A percentile compares a stretch with the other conserved stretches of the same genome.
phyloP scores from a whole-genome alignment of 2,113 vertebrate species.

The Rhipidura dahli region DNA sequence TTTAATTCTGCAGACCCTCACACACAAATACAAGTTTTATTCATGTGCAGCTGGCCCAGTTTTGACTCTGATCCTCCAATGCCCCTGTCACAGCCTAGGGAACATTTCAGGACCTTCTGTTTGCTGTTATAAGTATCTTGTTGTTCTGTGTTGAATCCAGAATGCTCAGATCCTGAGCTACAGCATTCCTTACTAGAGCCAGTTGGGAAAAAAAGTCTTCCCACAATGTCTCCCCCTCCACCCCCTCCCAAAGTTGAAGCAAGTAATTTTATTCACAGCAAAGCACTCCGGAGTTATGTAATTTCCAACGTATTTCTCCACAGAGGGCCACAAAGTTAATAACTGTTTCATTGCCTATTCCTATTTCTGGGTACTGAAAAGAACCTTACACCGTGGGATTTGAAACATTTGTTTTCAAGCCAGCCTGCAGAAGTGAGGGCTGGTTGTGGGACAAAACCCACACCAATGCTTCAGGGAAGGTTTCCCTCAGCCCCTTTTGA shows the following conservation, averaged over 20 bases:
- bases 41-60: background rate
- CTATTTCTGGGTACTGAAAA: background rate
- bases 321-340: background rate
- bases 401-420: background rate
- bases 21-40: background rate
- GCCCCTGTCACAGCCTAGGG: background rate
- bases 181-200: background rate
- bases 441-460: background rate
- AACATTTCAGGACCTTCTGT: background rate
- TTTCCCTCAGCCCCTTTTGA: background rate
- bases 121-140: background rate
- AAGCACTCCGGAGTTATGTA: background rate
- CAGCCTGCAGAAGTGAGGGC: background rate
- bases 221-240: background rate
- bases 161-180: background rate
- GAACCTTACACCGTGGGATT: background rate
- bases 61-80: background rate
- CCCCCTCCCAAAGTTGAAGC: background rate
- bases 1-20: background rate
- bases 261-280: constrained; percentile 18
- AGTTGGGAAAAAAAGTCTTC: background rate
- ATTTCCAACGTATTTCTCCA: background rate
- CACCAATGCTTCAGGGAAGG: background rate
- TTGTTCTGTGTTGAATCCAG: background rate
- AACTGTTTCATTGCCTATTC: background rate